Conservation (phyloP, 2,888 invertebrate genomes). For the Anoncus sp. region DNA sequence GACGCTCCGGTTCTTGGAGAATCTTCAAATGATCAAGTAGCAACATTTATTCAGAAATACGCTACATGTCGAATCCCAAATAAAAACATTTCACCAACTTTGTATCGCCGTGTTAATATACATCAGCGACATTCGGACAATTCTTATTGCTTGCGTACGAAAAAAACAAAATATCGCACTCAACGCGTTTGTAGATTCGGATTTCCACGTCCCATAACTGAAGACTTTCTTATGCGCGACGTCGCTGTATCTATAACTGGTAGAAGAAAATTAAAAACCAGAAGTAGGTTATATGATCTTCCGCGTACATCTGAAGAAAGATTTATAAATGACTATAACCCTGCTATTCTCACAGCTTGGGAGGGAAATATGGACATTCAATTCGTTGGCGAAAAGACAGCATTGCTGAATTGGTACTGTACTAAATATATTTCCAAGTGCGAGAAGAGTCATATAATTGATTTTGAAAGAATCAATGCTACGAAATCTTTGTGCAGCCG, state of each 20-base stretch:
- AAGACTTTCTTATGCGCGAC: conserved; percentile 66
- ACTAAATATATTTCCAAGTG: conserved; percentile 12
- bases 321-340: conserved; percentile 33
- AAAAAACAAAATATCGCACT: too few relatives aligned
- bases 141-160: neutral
- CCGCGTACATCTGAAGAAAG: conserved; percentile 55
- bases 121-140: neutral
- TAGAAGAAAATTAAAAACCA: conserved; percentile 67
- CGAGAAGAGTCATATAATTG: conserved; percentile 13
- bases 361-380: conserved; percentile 33
- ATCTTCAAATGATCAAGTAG: too few relatives aligned
- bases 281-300: conserved; percentile 71
- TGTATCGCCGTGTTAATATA: neutral
- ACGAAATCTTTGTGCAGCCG: conserved; percentile 66
- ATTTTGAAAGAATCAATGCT: conserved; percentile 64
- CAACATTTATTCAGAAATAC: neutral
- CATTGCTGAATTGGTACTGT: neutral
- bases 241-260: conserved; percentile 71
- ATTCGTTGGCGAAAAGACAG: conserved; percentile 4
- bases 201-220: conserved; percentile 70
- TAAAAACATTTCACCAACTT: neutral
- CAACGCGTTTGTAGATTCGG: conserved; percentile 72
- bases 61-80: neutral
- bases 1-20: too few relatives aligned
- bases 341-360: conserved; percentile 7